Percentiles rank a stretch among this genome's conserved stretches.
phyloP scores from a whole-genome alignment of 2,113 vertebrate species.

The Catagonus wagneri region DNA sequence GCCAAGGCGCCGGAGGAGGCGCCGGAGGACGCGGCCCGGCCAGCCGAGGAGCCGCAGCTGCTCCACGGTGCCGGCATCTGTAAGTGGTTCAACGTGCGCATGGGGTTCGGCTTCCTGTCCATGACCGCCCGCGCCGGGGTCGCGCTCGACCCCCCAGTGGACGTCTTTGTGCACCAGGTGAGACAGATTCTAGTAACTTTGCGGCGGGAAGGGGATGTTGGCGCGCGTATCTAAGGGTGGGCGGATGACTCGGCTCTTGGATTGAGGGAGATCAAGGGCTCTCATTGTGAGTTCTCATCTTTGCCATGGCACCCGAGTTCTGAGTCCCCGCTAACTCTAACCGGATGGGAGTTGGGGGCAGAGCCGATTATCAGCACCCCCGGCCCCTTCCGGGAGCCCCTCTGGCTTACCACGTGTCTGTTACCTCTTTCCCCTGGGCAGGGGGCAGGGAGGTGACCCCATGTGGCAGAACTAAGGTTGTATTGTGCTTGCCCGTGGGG shows the following conservation, averaged over 20 bases:
- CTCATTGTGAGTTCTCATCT: slow-evolving; percentile 1
- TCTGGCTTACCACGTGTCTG: slow-evolving; percentile 78
- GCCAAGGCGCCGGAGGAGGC: slow-evolving; percentile 92
- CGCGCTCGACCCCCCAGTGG: slow-evolving; percentile 94
- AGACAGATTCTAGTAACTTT: slow-evolving; percentile 68
- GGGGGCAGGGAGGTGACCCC: slow-evolving; percentile 80
- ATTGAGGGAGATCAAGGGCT: not conserved
- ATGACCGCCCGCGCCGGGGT: slow-evolving; percentile 95
- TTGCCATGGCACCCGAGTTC: slow-evolving; percentile 22
- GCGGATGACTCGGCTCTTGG: not conserved
- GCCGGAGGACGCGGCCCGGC: slow-evolving; percentile 85
- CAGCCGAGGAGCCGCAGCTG: slow-evolving; percentile 86
- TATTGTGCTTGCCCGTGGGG: slow-evolving; percentile 80
- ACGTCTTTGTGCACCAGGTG: slow-evolving; percentile 99
- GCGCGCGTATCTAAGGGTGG: not conserved
- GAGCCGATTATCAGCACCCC: slow-evolving; percentile 24
- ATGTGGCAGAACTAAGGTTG: slow-evolving; percentile 81
- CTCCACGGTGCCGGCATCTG: slow-evolving; percentile 94
- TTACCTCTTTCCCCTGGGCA: slow-evolving; percentile 78
- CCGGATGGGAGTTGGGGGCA: not conserved
- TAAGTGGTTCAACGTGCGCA: slow-evolving; percentile 99
- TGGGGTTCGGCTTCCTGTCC: slow-evolving; percentile 99
- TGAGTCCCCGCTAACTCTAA: not conserved
- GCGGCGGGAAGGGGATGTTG: not conserved
- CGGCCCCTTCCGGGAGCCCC: slow-evolving; percentile 66